Evolutionary conservation across 1,140 invertebrate genomes (phyloP), one percentile per base, ranked within the genome.

Genomic region (Cherax destructor): DNA sequence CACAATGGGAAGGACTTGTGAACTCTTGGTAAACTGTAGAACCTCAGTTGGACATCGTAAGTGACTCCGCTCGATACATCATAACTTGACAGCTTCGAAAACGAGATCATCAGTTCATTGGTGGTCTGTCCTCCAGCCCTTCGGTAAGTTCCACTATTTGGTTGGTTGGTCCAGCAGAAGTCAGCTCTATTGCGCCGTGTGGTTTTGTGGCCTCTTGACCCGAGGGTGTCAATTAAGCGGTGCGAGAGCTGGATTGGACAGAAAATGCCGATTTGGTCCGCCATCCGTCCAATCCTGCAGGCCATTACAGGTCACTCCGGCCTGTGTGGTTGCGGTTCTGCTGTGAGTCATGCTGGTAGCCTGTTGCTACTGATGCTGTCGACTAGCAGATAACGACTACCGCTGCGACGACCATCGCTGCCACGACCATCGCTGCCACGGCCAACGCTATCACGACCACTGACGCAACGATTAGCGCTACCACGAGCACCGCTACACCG

Each of bases 1-100:
- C 84, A 77, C 49, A 86, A 78, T 77, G 52, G 49, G 50, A 16
- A 78, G 74, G n/a, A 86, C 78, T 86, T 86, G 85, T 78, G 30
- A 74, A 86, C 76, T 11, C 41, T 47, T 78, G 74, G 50, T 86
- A 61, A 41, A 86, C 74, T 77, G 76, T 24, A 52, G 85, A 86
- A 86, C 76, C 85, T 61, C 85, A 47, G 72, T 59, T 72, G 72
- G 52, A 86, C 72, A 86, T 24, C 49, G 30, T 21, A 41, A n/a
- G 72, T 86, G 85, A 59, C 52, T 78, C 85, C 52, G 72, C 49
- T 18, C 24, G 50, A 86, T 86, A 50, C n/a, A 86, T 86, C 85
- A 86, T n/a, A 7, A 1, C 50, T 1, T 47, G 85, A 78, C 85
- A 78, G 85, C 49, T 52, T 7, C 4, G 72, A 59, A 56, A 77